Evolutionary conservation across 2,113 vertebrate genomes (phyloP).

Genomic region (Bambusicola thoracicus): DNA sequence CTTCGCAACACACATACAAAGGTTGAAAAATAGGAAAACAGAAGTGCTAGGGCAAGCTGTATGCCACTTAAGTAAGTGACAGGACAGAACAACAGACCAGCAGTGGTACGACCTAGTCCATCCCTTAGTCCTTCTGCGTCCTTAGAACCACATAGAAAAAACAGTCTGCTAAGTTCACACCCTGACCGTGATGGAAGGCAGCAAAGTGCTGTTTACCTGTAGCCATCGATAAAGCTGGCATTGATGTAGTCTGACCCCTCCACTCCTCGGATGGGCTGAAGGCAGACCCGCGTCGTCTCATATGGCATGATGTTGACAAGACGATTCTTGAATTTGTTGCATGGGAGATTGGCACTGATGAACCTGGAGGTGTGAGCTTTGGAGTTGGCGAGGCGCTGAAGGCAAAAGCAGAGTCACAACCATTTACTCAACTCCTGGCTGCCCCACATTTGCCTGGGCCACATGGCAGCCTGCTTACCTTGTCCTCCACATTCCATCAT

Average conservation of each 20-base stretch:
- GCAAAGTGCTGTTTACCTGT: constrained; percentile 80
- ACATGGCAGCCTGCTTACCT: accelerated
- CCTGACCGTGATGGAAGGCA: accelerated
- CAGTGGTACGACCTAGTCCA: accelerated
- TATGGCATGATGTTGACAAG: constrained; percentile 99
- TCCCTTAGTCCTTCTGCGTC: not conserved
- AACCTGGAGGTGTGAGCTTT: constrained; percentile 98
- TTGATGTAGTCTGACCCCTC: constrained; percentile 98
- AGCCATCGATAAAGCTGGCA: constrained; percentile 95
- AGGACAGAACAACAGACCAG: not conserved
- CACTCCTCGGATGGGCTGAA: constrained; percentile 96
- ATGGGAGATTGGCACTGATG: constrained; percentile 98
- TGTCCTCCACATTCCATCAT: accelerated
- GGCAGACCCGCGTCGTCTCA: constrained; percentile 94
- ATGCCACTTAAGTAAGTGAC: accelerated
- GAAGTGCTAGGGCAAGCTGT: not conserved
- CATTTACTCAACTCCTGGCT: not conserved
- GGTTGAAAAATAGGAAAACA: not conserved
- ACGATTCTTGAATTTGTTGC: constrained; percentile 99
- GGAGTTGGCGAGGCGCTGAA: constrained; percentile 96
- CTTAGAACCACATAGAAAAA: not conserved
- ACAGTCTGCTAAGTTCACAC: not conserved
- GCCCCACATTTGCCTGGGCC: not conserved
- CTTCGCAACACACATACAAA: accelerated
- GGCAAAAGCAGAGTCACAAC: not conserved